phyloP scores from a whole-genome alignment of 23 tunicate genomes.

The Ciona savignyi region DNA sequence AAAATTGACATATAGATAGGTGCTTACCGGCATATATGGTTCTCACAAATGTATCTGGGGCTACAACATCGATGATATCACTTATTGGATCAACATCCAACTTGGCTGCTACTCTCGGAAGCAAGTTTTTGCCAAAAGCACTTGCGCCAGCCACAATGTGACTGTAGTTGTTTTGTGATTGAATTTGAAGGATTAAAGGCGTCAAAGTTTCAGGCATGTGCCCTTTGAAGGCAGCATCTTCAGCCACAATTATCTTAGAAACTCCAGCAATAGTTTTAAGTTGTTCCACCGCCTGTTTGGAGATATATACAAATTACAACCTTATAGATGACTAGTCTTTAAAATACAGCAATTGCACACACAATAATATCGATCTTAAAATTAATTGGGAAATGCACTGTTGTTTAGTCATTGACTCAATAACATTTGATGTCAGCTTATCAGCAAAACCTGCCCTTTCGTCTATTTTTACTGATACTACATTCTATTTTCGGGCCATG shows the following conservation, averaged over 20 bases:
- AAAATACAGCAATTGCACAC: too few relatives aligned
- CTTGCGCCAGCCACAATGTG: constrained; percentile 97
- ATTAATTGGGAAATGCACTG: too few relatives aligned
- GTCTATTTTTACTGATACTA: too few relatives aligned
- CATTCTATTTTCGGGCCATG: too few relatives aligned
- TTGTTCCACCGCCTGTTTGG: constrained; percentile 45
- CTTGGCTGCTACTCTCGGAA: constrained; percentile 97
- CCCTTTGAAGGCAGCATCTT: constrained; percentile 59
- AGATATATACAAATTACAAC: not conserved
- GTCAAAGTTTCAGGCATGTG: constrained; percentile 68
- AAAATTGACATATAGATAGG: not conserved
- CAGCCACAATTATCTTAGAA: constrained; percentile 69
- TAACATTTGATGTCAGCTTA: too few relatives aligned
- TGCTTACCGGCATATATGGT: constrained; percentile 95
- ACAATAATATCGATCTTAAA: too few relatives aligned
- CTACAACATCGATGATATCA: constrained; percentile 85
- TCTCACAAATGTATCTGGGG: constrained; percentile 91
- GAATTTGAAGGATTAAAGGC: constrained; percentile 50
- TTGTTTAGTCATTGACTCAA: too few relatives aligned
- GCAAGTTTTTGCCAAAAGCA: constrained; percentile 80
- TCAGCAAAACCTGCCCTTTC: too few relatives aligned
- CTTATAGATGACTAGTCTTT: too few relatives aligned
- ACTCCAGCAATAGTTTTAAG: constrained; percentile 70
- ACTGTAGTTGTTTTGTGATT: constrained; percentile 28
- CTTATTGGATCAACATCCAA: constrained; percentile 89